These are phyloP conservation scores for Cheilosia grossa DNA, from an alignment of 2,888 invertebrate species.

Conservation along the genomic window DNA sequence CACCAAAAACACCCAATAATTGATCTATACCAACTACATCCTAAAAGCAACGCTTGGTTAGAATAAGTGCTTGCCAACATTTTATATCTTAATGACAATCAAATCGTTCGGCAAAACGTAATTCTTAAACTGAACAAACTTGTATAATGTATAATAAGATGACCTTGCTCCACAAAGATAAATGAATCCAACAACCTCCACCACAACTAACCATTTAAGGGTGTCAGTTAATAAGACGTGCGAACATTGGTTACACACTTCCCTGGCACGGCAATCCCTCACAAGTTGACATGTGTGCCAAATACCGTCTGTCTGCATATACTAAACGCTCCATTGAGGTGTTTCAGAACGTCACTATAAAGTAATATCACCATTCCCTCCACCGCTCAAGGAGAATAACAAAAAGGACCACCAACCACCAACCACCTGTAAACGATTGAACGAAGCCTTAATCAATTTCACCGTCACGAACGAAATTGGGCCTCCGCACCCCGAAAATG, in stretches of 20 bases:
- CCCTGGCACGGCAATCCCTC: conserved; percentile 43
- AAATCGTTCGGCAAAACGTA: neutral
- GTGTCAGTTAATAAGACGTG: conserved; percentile 41
- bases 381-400: conserved; percentile 9
- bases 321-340: conserved; percentile 30
- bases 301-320: conserved; percentile 1
- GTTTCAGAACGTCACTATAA: conserved; percentile 43
- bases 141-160: neutral
- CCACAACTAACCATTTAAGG: neutral
- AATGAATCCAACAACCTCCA: neutral
- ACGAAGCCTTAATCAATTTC: conserved; percentile 57
- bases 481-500: neutral
- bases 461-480: conserved; percentile 45
- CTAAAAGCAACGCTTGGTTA: too few relatives aligned
- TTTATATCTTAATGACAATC: too few relatives aligned
- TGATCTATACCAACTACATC: too few relatives aligned
- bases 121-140: neutral
- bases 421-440: conserved; percentile 53
- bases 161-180: conserved; percentile 43
- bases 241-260: conserved; percentile 58
- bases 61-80: too few relatives aligned
- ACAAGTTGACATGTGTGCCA: conserved; percentile 3
- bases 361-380: conserved; percentile 22
- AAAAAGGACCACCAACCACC: conserved; percentile 41
- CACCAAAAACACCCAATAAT: too few relatives aligned